Evolutionary conservation across 1,140 invertebrate species (phyloP).

Genomic region (Meloidogyne floridensis): DNA sequence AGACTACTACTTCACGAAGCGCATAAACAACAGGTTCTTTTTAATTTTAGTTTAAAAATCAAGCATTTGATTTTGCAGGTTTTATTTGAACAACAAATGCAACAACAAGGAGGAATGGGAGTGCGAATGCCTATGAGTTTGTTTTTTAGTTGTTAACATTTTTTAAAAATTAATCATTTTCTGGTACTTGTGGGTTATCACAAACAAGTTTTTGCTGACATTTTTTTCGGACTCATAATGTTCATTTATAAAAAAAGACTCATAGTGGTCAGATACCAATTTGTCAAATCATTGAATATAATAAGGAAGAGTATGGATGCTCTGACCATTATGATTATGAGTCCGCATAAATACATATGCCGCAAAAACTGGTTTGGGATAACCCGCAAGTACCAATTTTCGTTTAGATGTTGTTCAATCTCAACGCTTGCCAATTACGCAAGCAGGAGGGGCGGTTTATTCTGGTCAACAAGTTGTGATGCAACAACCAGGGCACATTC

Average conservation of each 20-base stretch:
- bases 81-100: slow-evolving; percentile 29
- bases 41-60: neutral
- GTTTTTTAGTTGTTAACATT: neutral
- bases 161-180: too few relatives aligned
- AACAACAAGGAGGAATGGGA: slow-evolving; percentile 22
- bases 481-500: slow-evolving; percentile 16
- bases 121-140: slow-evolving; percentile 28
- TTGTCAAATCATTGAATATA: too few relatives aligned
- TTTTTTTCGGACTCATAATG: too few relatives aligned
- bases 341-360: too few relatives aligned
- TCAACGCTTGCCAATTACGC: slow-evolving; percentile 27
- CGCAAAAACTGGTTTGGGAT: too few relatives aligned
- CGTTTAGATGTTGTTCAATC: neutral
- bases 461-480: neutral
- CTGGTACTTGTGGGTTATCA: too few relatives aligned
- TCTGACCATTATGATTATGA: too few relatives aligned
- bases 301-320: too few relatives aligned
- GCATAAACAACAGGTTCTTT: slow-evolving; percentile 3
- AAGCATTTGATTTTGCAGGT: neutral
- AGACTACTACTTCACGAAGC: slow-evolving; percentile 14
- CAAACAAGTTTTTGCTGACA: too few relatives aligned
- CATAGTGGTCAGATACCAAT: too few relatives aligned
- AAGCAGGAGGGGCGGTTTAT: neutral
- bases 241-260: too few relatives aligned
- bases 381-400: too few relatives aligned